Base-by-base conservation (phyloP, 2,113 vertebrate genomes). In the Dasyprocta punctata region DNA sequence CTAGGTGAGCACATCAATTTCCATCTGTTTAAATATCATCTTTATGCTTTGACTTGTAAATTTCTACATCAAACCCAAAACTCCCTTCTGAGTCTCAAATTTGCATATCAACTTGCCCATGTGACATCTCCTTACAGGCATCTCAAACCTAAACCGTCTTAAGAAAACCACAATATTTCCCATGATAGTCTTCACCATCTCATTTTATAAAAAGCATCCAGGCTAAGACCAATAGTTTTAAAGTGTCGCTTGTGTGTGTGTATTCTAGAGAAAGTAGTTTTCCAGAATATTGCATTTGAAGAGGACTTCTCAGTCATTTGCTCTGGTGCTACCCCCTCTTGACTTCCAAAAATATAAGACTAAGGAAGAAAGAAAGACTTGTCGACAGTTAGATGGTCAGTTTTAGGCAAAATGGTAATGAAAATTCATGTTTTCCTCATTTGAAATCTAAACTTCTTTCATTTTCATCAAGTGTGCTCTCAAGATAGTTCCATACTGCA, bases 11-110 rank as follows among this genome's bases (percentile, higher is more conserved):
- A 86, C 14, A 65, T 73, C 85, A 75, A 14, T 65, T 58, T 52
- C 26, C 41, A 47, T 63, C 8, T 33, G 44, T 5, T 95, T 89
- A 95, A 47, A 36, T 73, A 44, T 80, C 14, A 56, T 85, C 26
- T 16, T 47, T 71, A 85, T 73, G 61, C 19, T 81, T 54, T 47
- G 38, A 92, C 44, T 56, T 28, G 22, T 8, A 61, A 56, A 86
- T 86, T 86, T 90, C n/a, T 73, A 81, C n/a, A 63, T 93, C 82
- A 77, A 67, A 86, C 13, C 54, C 54, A 44, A 96, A 90, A 81
- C 3, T 80, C 24, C 61, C 63, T 75, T 81, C 65, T 87, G 12
- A 90, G 33, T 33, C 75, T 33, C n/a, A 82, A 41, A 75, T 87
- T 65, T 75, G 24, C 73, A 58, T 58, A 52, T 58, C 7, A 47